These are phyloP conservation scores for Diadophis punctatus DNA, from an alignment of 2,113 vertebrate genomes.

Conservation along the genomic window DNA sequence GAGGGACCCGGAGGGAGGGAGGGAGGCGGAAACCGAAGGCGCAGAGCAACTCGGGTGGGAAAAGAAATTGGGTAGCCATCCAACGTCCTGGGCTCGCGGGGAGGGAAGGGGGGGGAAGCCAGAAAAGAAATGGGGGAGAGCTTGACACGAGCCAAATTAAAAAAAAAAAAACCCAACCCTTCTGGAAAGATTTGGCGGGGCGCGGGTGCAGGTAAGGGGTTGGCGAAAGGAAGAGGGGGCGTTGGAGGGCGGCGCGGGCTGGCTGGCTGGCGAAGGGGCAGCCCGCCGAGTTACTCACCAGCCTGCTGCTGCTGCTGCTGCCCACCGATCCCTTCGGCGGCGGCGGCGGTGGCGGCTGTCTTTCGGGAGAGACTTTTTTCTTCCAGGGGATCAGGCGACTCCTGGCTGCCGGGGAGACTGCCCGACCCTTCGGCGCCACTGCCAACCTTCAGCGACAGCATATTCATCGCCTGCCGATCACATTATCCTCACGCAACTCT, in stretches of 20 bases:
- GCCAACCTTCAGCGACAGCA: conserved; percentile 76
- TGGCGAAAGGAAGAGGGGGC: background rate
- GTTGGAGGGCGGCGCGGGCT: background rate
- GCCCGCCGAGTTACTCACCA: conserved; percentile 43
- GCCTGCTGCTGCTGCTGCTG: conserved; percentile 18
- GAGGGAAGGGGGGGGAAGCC: background rate
- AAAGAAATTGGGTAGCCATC: background rate
- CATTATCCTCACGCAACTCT: conserved; percentile 69
- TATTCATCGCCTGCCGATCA: conserved; percentile 73
- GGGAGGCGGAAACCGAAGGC: background rate
- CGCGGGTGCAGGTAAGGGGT: background rate
- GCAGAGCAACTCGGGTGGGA: background rate
- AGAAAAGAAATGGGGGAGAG: background rate
- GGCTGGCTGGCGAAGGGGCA: background rate
- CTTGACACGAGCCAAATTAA: background rate
- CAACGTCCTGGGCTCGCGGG: background rate
- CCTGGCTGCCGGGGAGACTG: conserved; percentile 65
- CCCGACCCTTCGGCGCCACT: conserved; percentile 71
- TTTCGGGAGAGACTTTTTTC: conserved; percentile 39
- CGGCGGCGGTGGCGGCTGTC: background rate
- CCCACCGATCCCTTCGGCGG: conserved; percentile 43
- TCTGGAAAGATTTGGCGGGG: background rate
- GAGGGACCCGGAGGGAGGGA: background rate
- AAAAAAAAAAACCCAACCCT: background rate
- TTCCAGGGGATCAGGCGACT: conserved; percentile 37